Base-by-base conservation (phyloP, 2,888 invertebrate genomes). In the Ennomos fuscantarius region DNA sequence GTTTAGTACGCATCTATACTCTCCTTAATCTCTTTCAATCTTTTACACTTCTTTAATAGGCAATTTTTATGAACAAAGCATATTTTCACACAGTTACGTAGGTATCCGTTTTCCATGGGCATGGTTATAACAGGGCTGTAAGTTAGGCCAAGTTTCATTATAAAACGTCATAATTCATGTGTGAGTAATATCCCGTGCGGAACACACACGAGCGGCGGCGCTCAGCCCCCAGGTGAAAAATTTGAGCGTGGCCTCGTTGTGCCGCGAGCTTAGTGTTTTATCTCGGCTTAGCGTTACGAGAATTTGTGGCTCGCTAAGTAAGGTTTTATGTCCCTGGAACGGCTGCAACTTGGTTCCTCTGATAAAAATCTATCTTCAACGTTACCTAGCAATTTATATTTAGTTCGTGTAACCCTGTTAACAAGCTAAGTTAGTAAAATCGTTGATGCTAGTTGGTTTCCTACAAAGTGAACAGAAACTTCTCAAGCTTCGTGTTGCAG, bases 241-340 rank as follows among this genome's bases (percentile, higher is more conserved):
- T 89, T 89, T 84, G 79, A 84, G 76, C 83, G 76, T 75, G 78
- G 85, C 79, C 84, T 82, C 87, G 79, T 79, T 81, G 86, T 84
- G 82, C 84, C 82, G 77, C 83, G 81, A 85, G 89, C 89, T 88
- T 88, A 87, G 85, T 89, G 87, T 89, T 91, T 91, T 92, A 91
- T 92, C 90, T 89, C 87, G 87, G 89, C 89, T 92, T 88, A 89
- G 82, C 86, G 84, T 91, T 91, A 91, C 89, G 86, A 91, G 89
- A 86, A 92, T 92, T 89, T 91, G 90, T 91, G 87, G 89, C 85
- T 87, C 84, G 82, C 89, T 90, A 91, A 90, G 89, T 89, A 90
- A 90, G 82, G 89, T 90, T 90, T 92, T 92, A 91, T 91, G 90
- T 87, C 84, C 78, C 81, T 78, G 83, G 76, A 86, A 84, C 80